Evolutionary conservation across 2,113 vertebrate genomes (phyloP).

Genomic region (Tychaedon coryphoeus): DNA sequence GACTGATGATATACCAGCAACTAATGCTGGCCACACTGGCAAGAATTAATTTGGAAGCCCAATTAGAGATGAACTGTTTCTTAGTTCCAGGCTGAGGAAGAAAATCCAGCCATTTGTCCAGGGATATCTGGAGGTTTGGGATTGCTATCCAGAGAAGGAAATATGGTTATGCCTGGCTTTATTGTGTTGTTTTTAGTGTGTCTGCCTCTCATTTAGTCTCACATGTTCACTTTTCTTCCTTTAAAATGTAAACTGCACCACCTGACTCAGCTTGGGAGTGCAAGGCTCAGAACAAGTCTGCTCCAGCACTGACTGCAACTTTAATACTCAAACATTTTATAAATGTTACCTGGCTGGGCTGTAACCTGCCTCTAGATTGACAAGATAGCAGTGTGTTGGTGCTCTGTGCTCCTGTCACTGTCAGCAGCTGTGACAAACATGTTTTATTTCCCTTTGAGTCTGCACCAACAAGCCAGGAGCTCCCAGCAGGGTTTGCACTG

Average conservation of each 20-base stretch:
- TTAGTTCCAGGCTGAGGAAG: neutral
- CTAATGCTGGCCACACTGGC: neutral
- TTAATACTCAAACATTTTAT: neutral
- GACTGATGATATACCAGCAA: slow-evolving; percentile 22
- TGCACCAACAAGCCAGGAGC: neutral
- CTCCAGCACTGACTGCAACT: neutral
- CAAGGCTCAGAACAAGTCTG: neutral
- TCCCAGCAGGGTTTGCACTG: neutral
- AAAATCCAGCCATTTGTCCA: neutral
- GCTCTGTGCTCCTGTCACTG: neutral
- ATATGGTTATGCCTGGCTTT: neutral
- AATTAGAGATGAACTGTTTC: neutral
- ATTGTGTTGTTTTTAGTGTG: neutral
- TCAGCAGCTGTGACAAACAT: neutral
- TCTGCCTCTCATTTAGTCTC: neutral
- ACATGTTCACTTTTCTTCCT: neutral
- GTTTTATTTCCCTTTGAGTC: neutral
- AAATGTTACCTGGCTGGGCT: neutral
- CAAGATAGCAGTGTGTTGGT: neutral
- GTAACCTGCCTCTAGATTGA: neutral
- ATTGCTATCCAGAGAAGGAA: neutral
- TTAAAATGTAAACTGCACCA: neutral
- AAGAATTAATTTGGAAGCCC: slow-evolving; percentile 12
- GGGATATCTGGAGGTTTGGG: neutral
- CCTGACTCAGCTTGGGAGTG: neutral